Evolutionary conservation across 2,113 vertebrate genomes (phyloP), one percentile per base, ranked within the genome.

Genomic region (Arothron firmamentum): DNA sequence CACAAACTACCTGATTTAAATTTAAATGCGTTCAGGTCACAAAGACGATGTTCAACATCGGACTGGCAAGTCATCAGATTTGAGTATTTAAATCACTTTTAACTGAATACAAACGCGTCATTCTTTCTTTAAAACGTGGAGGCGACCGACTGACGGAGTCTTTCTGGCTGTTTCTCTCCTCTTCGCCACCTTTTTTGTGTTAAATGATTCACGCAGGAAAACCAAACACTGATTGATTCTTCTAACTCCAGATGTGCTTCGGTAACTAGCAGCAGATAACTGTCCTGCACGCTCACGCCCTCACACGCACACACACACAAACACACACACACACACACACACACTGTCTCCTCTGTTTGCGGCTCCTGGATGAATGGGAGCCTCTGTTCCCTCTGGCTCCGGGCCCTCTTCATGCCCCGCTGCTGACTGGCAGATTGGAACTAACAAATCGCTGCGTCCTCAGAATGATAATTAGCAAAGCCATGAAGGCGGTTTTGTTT

Each of bases 371-470:
- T 88, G 84, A 87, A 89, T 83, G 80, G 62, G 63, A 42, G 76
- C 74, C 81, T 84, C 59, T 86, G 84, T 87, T 81, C 71, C 55
- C 46, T 3, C 77, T 92, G 93, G 93, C 90, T 90, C 92, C 34
- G 58, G 43, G 92, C 95, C 94, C 91, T 83, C 91, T 93, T 92
- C 93, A 92, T 54, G 92, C 54, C 93, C 92, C 63, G 88, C 82
- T 82, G 87, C 90, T 90, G 94, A 94, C 93, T 92, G 93, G 93
- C 96, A 95, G 92, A 93, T 94, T 94, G 93, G 94, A 96, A 94
- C 93, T 92, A 96, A 95, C 94, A 96, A 98, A 98, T 96, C 94
- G 94, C 93, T 93, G 94, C 94, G 93, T 94, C 94, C 93, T 94
- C 92, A 91, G 95, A 98, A 98, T 99, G 93, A 96, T 97, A 97